A percentile compares a stretch with the other conserved stretches of the same genome.
Evolutionary conservation across 2,888 invertebrate genomes (phyloP).

Genomic region (Oxycera nigricornis): DNA sequence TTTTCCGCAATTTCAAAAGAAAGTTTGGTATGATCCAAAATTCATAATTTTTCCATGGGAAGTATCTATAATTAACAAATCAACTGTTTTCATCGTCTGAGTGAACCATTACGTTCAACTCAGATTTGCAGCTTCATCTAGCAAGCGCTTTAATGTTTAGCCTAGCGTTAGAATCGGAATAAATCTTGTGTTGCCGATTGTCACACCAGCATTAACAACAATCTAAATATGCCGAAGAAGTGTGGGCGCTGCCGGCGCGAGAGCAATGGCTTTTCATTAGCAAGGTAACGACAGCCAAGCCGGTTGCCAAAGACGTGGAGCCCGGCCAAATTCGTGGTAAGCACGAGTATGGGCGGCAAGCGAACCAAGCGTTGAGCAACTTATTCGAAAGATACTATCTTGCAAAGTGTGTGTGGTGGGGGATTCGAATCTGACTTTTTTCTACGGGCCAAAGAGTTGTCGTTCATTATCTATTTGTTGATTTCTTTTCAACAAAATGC

Average conservation of each 20-base stretch:
- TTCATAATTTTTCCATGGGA: too few species aligned
- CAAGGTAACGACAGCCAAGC: not conserved
- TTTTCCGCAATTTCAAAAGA: too few species aligned
- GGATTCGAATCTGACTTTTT: not conserved
- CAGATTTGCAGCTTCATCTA: too few species aligned
- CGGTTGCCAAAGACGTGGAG: not conserved
- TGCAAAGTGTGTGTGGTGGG: not conserved
- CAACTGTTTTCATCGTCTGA: too few species aligned
- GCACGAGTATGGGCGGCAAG: slow-evolving; percentile 11
- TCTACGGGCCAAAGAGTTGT: not conserved
- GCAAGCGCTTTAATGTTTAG: too few species aligned
- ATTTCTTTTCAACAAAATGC: too few species aligned
- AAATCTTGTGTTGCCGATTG: not conserved
- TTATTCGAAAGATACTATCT: not conserved
- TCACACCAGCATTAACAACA: not conserved
- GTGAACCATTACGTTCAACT: too few species aligned
- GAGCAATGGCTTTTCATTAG: slow-evolving; percentile 45
- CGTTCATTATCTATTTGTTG: too few species aligned
- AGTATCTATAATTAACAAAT: too few species aligned
- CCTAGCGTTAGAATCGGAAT: not conserved
- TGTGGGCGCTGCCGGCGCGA: slow-evolving; percentile 35
- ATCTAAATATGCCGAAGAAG: slow-evolving; percentile 37
- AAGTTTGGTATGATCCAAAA: too few species aligned
- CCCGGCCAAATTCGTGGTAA: slow-evolving; percentile 2
- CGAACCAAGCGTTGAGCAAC: not conserved